These are phyloP conservation scores for Psittacus erithacus DNA, from an alignment of 2,113 vertebrate genomes.

Conservation along the genomic window DNA sequence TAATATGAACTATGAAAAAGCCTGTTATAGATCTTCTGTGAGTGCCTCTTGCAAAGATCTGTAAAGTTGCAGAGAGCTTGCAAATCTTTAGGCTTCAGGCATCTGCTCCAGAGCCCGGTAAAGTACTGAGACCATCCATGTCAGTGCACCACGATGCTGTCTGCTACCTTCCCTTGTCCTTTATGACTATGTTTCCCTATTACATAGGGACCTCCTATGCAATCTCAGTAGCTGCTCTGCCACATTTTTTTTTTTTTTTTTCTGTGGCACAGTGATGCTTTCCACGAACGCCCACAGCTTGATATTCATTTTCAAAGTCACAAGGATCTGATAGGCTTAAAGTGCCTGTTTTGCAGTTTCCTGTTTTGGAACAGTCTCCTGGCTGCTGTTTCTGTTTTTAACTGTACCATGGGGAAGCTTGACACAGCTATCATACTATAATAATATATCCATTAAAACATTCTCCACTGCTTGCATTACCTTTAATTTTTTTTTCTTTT, in stretches of 20 bases:
- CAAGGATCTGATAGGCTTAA: background rate
- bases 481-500: background rate
- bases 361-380: background rate
- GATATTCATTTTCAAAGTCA: background rate
- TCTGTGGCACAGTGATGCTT: background rate
- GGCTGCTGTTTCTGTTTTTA: background rate
- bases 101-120: background rate
- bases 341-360: background rate
- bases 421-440: background rate
- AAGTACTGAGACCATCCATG: background rate
- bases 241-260: background rate
- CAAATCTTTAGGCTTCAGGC: background rate
- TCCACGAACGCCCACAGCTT: background rate
- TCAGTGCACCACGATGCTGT: fast-evolving
- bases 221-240: background rate
- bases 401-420: background rate
- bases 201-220: background rate
- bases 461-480: background rate
- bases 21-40: background rate
- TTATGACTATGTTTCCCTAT: background rate
- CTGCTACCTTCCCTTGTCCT: background rate
- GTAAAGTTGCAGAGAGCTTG: background rate
- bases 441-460: background rate
- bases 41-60: background rate
- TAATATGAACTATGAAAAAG: background rate